Conservation (phyloP, 2,888 invertebrate species). For the Rosalia funebris region DNA sequence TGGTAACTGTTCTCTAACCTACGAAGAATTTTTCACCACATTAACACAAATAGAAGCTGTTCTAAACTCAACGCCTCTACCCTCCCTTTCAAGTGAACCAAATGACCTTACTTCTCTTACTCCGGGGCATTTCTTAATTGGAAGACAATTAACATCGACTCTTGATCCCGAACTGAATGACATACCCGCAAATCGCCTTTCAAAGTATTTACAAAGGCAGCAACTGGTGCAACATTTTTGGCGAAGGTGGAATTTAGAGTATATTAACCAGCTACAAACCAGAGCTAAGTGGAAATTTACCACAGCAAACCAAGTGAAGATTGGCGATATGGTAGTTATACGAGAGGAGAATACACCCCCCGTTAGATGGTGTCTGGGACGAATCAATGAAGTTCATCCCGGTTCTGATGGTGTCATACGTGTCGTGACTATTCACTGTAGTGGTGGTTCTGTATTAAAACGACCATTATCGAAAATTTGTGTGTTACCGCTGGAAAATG, state of each 20-base stretch:
- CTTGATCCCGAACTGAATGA: background rate
- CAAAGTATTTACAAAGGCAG: background rate
- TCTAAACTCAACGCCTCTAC: background rate
- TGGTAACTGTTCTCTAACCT: background rate
- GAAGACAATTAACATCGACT: background rate
- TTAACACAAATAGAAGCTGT: background rate
- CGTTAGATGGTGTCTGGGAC: background rate
- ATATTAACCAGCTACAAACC: background rate
- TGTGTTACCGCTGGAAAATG: background rate
- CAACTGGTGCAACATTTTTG: background rate
- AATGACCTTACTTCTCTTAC: background rate
- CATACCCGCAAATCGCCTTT: background rate
- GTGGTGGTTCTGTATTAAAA: background rate
- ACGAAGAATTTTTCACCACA: constrained; percentile 1
- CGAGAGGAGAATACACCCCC: background rate
- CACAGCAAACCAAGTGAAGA: background rate
- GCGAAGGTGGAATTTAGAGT: background rate
- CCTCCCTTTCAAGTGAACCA: background rate
- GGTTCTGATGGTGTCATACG: background rate
- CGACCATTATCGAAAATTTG: background rate
- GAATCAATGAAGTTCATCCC: background rate
- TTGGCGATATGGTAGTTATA: background rate
- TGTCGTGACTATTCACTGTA: background rate
- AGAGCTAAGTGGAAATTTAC: background rate
- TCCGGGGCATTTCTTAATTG: constrained; percentile 1